A percentile compares a stretch with the other conserved stretches of the same genome.
Evolutionary conservation across 2,888 invertebrate species (phyloP).

Genomic region (Drosophila mimetica): DNA sequence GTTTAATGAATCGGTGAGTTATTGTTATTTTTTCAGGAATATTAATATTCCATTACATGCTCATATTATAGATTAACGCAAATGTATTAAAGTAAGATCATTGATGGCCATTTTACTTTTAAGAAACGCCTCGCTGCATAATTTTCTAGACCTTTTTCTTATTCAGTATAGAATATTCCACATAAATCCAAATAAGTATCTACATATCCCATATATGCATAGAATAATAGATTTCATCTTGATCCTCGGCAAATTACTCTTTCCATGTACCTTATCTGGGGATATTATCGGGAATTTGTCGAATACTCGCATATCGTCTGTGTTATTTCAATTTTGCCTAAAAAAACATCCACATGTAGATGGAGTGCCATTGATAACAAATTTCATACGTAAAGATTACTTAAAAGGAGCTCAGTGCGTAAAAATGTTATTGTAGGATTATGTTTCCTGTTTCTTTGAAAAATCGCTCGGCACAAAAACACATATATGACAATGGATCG

Average conservation of each 20-base stretch:
- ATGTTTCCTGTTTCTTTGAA: constrained; percentile 60
- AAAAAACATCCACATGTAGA: constrained; percentile 42
- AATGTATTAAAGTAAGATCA: not conserved
- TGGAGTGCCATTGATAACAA: constrained; percentile 67
- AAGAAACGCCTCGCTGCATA: not conserved
- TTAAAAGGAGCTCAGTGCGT: constrained; percentile 65
- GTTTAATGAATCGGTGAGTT: too few relatives aligned
- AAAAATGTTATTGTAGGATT: constrained; percentile 70
- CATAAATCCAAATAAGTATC: constrained; percentile 16
- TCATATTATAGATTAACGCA: not conserved
- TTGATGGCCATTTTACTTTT: not conserved
- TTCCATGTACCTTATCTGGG: constrained; percentile 33
- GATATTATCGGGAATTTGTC: constrained; percentile 41
- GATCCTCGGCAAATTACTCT: constrained; percentile 36
- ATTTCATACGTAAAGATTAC: constrained; percentile 64
- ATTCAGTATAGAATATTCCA: constrained; percentile 5
- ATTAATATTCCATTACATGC: too few relatives aligned
- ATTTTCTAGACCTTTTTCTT: not conserved
- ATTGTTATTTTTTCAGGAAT: too few relatives aligned
- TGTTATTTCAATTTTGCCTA: constrained; percentile 56
- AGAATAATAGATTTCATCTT: constrained; percentile 23
- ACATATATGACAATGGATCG: constrained; percentile 50
- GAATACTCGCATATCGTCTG: constrained; percentile 36
- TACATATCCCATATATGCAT: constrained; percentile 20
- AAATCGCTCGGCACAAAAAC: constrained; percentile 31